A percentile compares a stretch with the other conserved stretches of the same genome.
These are phyloP conservation scores for Mastomys coucha DNA, from an alignment of 2,113 vertebrate species.

Conservation along the genomic window DNA sequence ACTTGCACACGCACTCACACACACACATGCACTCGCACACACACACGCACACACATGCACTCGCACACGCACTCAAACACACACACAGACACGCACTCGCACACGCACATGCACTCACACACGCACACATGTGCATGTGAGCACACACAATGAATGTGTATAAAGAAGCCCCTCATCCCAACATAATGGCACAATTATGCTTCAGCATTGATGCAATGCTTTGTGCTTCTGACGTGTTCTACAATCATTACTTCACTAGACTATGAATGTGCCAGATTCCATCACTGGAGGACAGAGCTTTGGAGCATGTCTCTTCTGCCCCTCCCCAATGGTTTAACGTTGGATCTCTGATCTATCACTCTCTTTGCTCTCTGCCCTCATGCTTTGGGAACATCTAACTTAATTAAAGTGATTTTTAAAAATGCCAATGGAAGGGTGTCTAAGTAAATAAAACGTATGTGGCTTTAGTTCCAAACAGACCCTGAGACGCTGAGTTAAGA, in stretches of 20 bases:
- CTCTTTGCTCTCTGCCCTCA: background rate
- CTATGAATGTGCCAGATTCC: background rate
- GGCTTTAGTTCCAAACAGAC: constrained; percentile 38
- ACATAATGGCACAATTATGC: background rate
- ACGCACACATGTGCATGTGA: too few relatives aligned
- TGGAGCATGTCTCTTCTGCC: rapidly evolving
- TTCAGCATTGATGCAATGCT: background rate
- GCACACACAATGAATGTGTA: rapidly evolving
- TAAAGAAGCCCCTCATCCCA: background rate
- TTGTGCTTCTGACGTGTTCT: constrained; percentile 38
- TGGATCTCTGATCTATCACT: constrained; percentile 12
- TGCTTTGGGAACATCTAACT: constrained; percentile 6
- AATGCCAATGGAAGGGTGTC: background rate
- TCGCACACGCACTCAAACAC: too few relatives aligned
- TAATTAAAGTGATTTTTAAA: background rate
- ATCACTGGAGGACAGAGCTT: background rate
- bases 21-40: background rate
- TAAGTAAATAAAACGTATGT: background rate
- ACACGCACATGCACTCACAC: background rate
- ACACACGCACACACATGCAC: background rate
- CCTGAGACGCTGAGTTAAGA: background rate
- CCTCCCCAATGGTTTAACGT: background rate
- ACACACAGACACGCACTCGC: background rate
- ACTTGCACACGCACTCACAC: background rate
- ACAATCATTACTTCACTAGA: constrained; percentile 24